phyloP scores from a whole-genome alignment of 1,140 invertebrate genomes.

The Mamestra configurata region DNA sequence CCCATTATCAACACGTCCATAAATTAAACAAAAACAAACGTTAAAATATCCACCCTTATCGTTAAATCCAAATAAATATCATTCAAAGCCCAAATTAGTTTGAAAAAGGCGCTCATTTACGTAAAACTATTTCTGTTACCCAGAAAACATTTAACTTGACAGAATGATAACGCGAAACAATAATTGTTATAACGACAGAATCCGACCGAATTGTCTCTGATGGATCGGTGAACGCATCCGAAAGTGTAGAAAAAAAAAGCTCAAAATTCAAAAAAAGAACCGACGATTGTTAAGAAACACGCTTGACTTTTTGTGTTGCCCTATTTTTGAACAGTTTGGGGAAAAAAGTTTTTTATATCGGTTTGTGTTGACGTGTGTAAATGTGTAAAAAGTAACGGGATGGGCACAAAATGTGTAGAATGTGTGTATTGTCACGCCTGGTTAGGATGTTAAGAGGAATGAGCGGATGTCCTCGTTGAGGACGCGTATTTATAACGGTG shows the following conservation, averaged over 20 bases:
- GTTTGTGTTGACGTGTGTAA: constrained; percentile 35
- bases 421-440: constrained; percentile 19
- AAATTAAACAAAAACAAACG: constrained; percentile 12
- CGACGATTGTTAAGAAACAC: constrained; percentile 59
- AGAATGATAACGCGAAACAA: constrained; percentile 69
- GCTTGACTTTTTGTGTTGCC: constrained; percentile 50
- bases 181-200: constrained; percentile 79
- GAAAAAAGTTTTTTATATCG: constrained; percentile 35
- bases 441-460: constrained; percentile 23
- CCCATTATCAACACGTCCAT: background rate
- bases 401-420: constrained; percentile 14
- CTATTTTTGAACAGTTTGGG: constrained; percentile 46
- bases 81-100: constrained; percentile 45
- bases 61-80: constrained; percentile 47
- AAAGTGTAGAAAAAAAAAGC: constrained; percentile 43
- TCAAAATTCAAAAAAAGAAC: constrained; percentile 63
- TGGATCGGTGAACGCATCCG: constrained; percentile 62
- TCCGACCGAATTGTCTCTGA: constrained; percentile 66
- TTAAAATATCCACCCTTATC: constrained; percentile 30
- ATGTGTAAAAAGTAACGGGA: constrained; percentile 43
- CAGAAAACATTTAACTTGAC: constrained; percentile 59
- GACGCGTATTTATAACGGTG: constrained; percentile 23
- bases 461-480: constrained; percentile 31
- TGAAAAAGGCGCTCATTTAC: constrained; percentile 46
- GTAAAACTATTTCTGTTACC: constrained; percentile 57